These are phyloP conservation scores for Seriola dumerili DNA, from an alignment of 2,113 vertebrate species.

Conservation along the genomic window DNA sequence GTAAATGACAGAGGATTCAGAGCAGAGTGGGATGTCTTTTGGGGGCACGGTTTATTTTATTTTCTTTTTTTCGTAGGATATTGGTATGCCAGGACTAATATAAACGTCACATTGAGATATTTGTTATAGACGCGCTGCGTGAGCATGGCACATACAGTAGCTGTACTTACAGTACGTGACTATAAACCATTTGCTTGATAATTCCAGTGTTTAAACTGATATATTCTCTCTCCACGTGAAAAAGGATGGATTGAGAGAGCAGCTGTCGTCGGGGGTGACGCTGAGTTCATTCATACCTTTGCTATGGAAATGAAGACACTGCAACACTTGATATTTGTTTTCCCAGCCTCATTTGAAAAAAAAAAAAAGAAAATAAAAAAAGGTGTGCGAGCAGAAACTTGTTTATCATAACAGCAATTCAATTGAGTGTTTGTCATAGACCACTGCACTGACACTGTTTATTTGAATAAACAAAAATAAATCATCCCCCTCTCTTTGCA, in stretches of 20 bases:
- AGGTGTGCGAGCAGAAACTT: slow-evolving; percentile 50
- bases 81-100: background rate
- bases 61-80: background rate
- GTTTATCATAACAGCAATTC: slow-evolving; percentile 75
- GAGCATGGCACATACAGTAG: slow-evolving; percentile 17
- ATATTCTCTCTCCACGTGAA: slow-evolving; percentile 19
- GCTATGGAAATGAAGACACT: slow-evolving; percentile 67
- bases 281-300: slow-evolving; percentile 71
- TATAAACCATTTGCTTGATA: slow-evolving; percentile 35
- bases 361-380: background rate
- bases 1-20: slow-evolving; percentile 46
- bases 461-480: slow-evolving; percentile 70
- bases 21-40: slow-evolving; percentile 6
- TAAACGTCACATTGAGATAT: slow-evolving; percentile 45
- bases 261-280: slow-evolving; percentile 53
- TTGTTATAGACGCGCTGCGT: slow-evolving; percentile 3
- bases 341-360: slow-evolving; percentile 42
- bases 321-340: slow-evolving; percentile 57
- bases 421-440: slow-evolving; percentile 70
- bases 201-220: slow-evolving; percentile 38
- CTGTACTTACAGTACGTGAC: slow-evolving; percentile 34
- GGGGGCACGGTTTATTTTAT: slow-evolving; percentile 29
- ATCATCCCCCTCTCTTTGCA: slow-evolving; percentile 46
- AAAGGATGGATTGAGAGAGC: slow-evolving; percentile 20
- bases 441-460: slow-evolving; percentile 64